Percentiles rank a stretch among this genome's conserved stretches.
These are phyloP conservation scores for Ganaspis sp. DNA, from an alignment of 1,140 invertebrate genomes.

Conservation along the genomic window DNA sequence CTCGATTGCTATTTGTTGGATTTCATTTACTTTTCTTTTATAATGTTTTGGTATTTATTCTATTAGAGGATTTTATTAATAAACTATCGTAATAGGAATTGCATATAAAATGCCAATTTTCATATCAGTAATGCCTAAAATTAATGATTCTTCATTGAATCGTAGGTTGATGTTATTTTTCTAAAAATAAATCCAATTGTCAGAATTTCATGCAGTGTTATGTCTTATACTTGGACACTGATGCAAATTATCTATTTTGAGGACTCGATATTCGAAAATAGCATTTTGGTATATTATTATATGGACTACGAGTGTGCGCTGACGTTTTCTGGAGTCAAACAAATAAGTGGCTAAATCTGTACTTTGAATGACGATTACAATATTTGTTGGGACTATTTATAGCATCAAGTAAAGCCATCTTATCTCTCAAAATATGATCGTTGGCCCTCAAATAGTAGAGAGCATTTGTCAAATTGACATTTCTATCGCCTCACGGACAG, in stretches of 20 bases:
- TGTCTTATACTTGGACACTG: not conserved
- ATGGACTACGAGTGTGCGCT: not conserved
- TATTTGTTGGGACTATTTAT: not conserved
- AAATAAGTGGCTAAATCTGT: slow-evolving; percentile 18
- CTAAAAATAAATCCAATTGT: no score
- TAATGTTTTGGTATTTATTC: no score
- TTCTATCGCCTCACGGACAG: slow-evolving; percentile 5
- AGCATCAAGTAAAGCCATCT: not conserved
- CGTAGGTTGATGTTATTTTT: no score
- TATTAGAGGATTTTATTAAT: no score
- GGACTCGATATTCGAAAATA: slow-evolving; percentile 5
- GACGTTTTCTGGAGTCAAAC: not conserved
- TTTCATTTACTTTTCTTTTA: no score
- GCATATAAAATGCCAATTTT: no score
- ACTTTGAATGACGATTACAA: not conserved
- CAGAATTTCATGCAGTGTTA: not conserved
- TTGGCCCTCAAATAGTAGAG: not conserved
- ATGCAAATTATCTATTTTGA: slow-evolving; percentile 8
- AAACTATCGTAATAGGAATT: no score
- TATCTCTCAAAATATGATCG: slow-evolving; percentile 24
- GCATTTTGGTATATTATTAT: slow-evolving; percentile 25
- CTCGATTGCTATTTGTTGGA: no score
- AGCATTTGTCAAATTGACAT: not conserved
- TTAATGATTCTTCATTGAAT: no score
- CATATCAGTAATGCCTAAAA: no score